Evolutionary conservation across 2,113 vertebrate species (phyloP).

Genomic region (Tenebrosternarchus preto): DNA sequence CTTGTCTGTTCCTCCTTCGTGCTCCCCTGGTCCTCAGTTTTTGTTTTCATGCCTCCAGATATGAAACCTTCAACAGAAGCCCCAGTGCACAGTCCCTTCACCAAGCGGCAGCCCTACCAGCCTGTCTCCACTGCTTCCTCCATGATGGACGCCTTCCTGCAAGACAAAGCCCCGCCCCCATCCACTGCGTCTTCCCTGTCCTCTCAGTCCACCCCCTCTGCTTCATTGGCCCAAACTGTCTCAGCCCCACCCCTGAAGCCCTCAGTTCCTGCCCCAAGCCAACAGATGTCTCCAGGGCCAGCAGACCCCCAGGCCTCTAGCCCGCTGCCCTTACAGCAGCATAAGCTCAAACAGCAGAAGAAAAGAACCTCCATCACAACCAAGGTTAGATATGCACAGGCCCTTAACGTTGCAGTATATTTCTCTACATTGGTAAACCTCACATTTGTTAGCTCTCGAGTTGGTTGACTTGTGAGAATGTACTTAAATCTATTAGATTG

Average conservation of each 20-base stretch:
- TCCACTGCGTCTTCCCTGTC: conserved; percentile 67
- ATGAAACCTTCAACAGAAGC: conserved; percentile 86
- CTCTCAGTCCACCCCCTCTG: conserved; percentile 74
- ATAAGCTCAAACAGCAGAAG: conserved; percentile 94
- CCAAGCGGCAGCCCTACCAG: conserved; percentile 90
- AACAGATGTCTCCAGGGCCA: conserved; percentile 89
- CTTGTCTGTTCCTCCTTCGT: no score
- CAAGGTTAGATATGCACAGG: background rate
- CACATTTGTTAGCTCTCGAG: background rate
- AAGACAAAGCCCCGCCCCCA: conserved; percentile 81
- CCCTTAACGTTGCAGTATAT: background rate
- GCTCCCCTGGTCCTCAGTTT: no score
- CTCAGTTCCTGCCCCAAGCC: conserved; percentile 68
- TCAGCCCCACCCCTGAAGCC: conserved; percentile 81
- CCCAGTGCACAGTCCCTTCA: conserved; percentile 83
- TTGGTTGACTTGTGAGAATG: background rate
- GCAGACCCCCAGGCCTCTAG: conserved; percentile 92
- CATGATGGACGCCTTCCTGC: conserved; percentile 95
- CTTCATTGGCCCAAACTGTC: conserved; percentile 68
- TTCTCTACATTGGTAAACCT: background rate
- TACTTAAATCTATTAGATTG: background rate
- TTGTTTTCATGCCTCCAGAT: conserved; percentile 68
- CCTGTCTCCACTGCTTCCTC: conserved; percentile 76
- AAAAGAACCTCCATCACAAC: conserved; percentile 91
- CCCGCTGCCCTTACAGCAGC: conserved; percentile 94